Conservation (phyloP, 2,888 invertebrate genomes). For the Sphaerophoria rueppellii region DNA sequence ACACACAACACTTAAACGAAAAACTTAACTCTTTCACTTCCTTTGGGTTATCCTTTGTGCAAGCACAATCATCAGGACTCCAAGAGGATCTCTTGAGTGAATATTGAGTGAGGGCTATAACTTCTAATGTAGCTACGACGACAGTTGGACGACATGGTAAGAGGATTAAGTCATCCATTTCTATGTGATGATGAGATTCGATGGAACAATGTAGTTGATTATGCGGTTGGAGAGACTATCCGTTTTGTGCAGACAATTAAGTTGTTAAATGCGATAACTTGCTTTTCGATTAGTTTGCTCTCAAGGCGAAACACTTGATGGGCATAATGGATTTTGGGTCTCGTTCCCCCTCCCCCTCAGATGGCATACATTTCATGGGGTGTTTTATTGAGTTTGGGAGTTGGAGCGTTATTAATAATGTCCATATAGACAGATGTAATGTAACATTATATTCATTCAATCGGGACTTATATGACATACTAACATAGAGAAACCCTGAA, state of each 20-base stretch:
- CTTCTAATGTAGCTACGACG: neutral
- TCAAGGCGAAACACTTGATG: slow-evolving; percentile 9
- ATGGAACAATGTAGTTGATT: slow-evolving; percentile 30
- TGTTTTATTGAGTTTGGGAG: slow-evolving; percentile 2
- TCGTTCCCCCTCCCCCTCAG: neutral
- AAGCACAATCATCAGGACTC: neutral
- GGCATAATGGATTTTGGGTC: slow-evolving; percentile 1
- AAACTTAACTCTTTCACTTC: neutral
- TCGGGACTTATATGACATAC: neutral
- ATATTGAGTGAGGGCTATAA: neutral
- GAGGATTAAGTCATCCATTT: slow-evolving; percentile 19
- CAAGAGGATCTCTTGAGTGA: neutral
- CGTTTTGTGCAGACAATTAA: slow-evolving; percentile 55
- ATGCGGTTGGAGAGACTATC: slow-evolving; percentile 34
- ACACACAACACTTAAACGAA: slow-evolving; percentile 12
- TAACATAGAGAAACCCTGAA: too few relatives aligned
- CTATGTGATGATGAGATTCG: slow-evolving; percentile 15
- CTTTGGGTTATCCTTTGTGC: neutral
- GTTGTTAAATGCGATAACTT: slow-evolving; percentile 39
- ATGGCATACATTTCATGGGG: neutral
- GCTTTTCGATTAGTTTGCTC: slow-evolving; percentile 26
- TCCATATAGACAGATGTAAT: neutral
- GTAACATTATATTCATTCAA: neutral
- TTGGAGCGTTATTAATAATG: neutral
- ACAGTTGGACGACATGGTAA: neutral